Evolutionary conservation across 2,888 invertebrate species (phyloP).

Genomic region (Tiliacea aurago): DNA sequence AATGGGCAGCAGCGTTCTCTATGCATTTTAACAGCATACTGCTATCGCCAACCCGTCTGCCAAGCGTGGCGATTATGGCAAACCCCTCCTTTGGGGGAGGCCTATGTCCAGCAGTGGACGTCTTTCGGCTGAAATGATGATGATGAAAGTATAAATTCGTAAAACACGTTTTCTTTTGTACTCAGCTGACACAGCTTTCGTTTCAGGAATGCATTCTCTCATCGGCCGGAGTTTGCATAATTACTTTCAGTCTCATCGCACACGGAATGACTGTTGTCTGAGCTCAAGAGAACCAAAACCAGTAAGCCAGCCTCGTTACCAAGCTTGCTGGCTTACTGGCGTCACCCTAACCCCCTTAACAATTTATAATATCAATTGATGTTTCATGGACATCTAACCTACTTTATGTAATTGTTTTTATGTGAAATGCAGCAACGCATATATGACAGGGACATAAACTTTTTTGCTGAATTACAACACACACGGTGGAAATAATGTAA

Average conservation of each 20-base stretch:
- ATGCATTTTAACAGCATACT: too few species aligned
- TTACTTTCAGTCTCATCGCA: background rate
- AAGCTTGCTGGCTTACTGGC: background rate
- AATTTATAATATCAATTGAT: background rate
- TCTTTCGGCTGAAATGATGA: too few species aligned
- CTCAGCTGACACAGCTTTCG: too few species aligned
- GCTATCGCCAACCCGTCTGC: too few species aligned
- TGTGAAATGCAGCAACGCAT: conserved; percentile 7
- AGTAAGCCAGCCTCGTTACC: background rate
- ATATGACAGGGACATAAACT: conserved; percentile 14
- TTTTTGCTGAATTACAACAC: conserved; percentile 8
- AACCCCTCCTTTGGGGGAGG: too few species aligned
- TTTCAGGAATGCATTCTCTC: too few species aligned
- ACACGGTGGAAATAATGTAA: conserved; percentile 19
- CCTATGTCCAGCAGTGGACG: too few species aligned
- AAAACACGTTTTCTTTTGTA: too few species aligned
- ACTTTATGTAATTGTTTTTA: conserved; percentile 22
- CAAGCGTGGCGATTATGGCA: too few species aligned
- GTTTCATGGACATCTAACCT: conserved; percentile 10
- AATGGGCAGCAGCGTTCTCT: too few species aligned
- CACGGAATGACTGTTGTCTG: background rate
- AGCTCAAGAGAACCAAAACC: background rate
- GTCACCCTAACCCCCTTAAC: background rate
- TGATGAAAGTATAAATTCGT: too few species aligned
- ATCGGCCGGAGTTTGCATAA: background rate